phyloP scores from a whole-genome alignment of 2,888 invertebrate genomes.

The Pseudanteris insignis region DNA sequence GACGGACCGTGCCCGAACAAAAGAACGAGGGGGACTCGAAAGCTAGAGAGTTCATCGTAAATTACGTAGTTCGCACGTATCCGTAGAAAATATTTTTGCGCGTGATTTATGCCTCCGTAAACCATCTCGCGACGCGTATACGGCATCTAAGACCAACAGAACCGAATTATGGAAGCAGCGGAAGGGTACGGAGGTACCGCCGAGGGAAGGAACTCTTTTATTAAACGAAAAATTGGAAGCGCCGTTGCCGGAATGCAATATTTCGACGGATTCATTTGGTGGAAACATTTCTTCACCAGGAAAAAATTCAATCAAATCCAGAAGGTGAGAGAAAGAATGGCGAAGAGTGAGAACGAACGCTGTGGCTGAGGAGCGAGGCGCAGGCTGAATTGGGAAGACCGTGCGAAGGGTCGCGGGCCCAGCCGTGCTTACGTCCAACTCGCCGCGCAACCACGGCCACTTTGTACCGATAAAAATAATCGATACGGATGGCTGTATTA shows the following conservation, averaged over 20 bases:
- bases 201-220: conserved; percentile 59
- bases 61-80: conserved; percentile 43
- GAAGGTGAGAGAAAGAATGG: conserved; percentile 50
- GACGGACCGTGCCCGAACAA: conserved; percentile 14
- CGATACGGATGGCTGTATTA: background rate
- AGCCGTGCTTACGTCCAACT: conserved; percentile 16
- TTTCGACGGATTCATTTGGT: conserved; percentile 67
- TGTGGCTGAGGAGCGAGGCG: conserved; percentile 32
- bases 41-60: conserved; percentile 40
- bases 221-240: conserved; percentile 65
- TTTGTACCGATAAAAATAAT: conserved; percentile 2
- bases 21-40: conserved; percentile 17
- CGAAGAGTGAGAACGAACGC: conserved; percentile 27
- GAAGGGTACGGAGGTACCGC: conserved; percentile 42
- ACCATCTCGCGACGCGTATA: conserved; percentile 44
- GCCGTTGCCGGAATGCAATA: conserved; percentile 66
- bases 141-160: conserved; percentile 44
- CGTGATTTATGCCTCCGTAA: conserved; percentile 46
- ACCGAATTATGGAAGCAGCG: conserved; percentile 40
- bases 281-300: conserved; percentile 65
- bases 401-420: conserved; percentile 21
- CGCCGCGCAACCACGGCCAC: conserved; percentile 9
- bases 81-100: conserved; percentile 43
- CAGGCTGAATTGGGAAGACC: conserved; percentile 32
- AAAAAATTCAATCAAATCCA: conserved; percentile 66